Percentiles rank a stretch among this genome's conserved stretches.
phyloP scores from a whole-genome alignment of 2,888 invertebrate species.

The Drosophila diplacantha region DNA sequence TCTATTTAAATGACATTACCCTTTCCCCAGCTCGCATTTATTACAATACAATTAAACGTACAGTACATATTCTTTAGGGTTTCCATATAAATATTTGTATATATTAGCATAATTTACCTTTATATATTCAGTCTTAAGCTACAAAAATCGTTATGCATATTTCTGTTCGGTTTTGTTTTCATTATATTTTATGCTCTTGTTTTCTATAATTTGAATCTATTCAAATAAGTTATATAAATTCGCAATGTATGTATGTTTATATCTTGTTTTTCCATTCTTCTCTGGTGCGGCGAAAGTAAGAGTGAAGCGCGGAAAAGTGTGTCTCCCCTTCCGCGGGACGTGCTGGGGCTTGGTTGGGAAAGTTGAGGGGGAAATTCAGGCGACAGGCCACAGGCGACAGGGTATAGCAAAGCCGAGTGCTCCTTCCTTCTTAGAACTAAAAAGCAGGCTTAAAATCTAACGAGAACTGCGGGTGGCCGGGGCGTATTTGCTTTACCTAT shows the following conservation, averaged over 20 bases:
- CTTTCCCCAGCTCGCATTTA: constrained; percentile 66
- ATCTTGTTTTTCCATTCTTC: constrained; percentile 21
- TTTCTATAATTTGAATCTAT: constrained; percentile 57
- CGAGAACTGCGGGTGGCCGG: constrained; percentile 30
- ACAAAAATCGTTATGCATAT: constrained; percentile 70
- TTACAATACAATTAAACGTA: constrained; percentile 67
- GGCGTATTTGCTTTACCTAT: constrained; percentile 26
- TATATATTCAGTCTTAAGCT: constrained; percentile 74
- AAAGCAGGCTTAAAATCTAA: constrained; percentile 57
- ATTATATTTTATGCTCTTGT: constrained; percentile 28
- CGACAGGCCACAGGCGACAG: constrained; percentile 33
- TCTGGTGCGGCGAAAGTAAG: constrained; percentile 45
- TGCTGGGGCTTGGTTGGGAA: not conserved
- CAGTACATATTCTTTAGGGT: constrained; percentile 41
- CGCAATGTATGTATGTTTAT: constrained; percentile 55
- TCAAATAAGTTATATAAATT: constrained; percentile 64
- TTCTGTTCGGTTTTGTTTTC: constrained; percentile 47
- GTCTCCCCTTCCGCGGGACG: not conserved
- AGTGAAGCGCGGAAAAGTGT: constrained; percentile 17
- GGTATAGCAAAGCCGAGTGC: constrained; percentile 25
- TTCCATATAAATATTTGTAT: constrained; percentile 47
- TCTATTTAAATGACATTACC: constrained; percentile 56
- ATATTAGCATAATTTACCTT: constrained; percentile 64
- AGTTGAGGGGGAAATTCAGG: constrained; percentile 19
- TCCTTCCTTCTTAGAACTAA: constrained; percentile 44